These are phyloP conservation scores for Eilema depressum DNA, from an alignment of 2,888 invertebrate species.

Conservation along the genomic window DNA sequence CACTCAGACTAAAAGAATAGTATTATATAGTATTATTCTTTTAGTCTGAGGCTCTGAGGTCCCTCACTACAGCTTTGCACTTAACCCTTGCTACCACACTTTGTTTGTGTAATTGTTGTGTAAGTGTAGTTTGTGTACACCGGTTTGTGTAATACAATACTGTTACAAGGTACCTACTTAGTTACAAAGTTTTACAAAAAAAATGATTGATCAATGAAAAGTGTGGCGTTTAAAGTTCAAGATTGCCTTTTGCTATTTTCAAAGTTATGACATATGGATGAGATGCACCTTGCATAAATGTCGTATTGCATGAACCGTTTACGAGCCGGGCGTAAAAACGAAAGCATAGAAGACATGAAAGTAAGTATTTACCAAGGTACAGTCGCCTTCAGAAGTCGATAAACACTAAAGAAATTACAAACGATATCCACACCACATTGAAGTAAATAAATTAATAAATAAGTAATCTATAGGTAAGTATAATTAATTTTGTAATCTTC, in stretches of 20 bases:
- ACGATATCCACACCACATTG: neutral
- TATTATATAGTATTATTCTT: too few species aligned
- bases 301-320: slow-evolving; percentile 15
- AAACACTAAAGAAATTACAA: neutral
- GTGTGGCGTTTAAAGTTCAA: neutral
- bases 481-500: too few species aligned
- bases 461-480: too few species aligned
- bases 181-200: too few species aligned
- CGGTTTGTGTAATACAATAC: too few species aligned
- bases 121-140: too few species aligned
- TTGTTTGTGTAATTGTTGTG: too few species aligned
- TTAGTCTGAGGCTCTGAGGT: too few species aligned
- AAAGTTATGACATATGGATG: neutral
- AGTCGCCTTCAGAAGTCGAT: neutral
- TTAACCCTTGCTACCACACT: too few species aligned
- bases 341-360: slow-evolving; percentile 15
- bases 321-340: slow-evolving; percentile 24
- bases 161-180: too few species aligned
- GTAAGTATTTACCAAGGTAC: slow-evolving; percentile 15
- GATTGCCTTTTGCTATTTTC: neutral
- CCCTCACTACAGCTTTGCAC: too few species aligned
- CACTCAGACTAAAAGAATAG: too few species aligned
- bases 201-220: neutral
- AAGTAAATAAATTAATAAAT: neutral
- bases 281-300: slow-evolving; percentile 1